These are phyloP conservation scores for Drosophila hydei DNA, from an alignment of 1,140 invertebrate genomes.

Conservation along the genomic window DNA sequence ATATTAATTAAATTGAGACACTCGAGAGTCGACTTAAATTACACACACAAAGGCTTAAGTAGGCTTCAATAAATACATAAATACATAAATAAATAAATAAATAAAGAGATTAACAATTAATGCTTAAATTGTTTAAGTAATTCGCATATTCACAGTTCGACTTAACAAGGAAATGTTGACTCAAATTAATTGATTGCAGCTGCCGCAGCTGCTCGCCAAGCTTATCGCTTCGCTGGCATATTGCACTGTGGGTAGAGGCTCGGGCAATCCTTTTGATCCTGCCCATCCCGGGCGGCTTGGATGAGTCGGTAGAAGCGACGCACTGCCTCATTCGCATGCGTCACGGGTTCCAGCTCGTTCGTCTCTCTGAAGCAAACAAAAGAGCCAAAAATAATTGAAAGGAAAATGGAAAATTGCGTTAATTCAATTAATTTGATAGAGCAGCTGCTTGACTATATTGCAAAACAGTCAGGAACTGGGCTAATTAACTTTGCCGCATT, in stretches of 20 bases:
- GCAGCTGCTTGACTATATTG: conserved; percentile 34
- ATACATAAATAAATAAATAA: conserved; percentile 73
- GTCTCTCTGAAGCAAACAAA: conserved; percentile 72
- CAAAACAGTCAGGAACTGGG: conserved; percentile 46
- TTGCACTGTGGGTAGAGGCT: conserved; percentile 88
- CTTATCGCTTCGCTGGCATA: conserved; percentile 68
- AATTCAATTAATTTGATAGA: conserved; percentile 61
- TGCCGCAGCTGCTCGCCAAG: not conserved
- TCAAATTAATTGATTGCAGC: conserved; percentile 51
- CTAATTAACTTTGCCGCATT: conserved; percentile 67
- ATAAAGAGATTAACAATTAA: conserved; percentile 67
- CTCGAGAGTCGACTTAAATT: conserved; percentile 27
- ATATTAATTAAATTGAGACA: conserved; percentile 51
- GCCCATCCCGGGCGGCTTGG: conserved; percentile 91
- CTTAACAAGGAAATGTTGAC: conserved; percentile 75
- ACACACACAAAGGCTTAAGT: conserved; percentile 37
- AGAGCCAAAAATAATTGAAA: conserved; percentile 14
- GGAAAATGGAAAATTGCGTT: conserved; percentile 30
- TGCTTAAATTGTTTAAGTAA: conserved; percentile 32
- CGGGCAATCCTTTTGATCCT: conserved; percentile 90
- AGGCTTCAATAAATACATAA: conserved; percentile 32
- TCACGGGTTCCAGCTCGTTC: conserved; percentile 88
- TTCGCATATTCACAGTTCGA: conserved; percentile 72
- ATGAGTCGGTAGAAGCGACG: conserved; percentile 91
- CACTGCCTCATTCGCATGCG: conserved; percentile 87